A percentile compares a stretch with the other conserved stretches of the same genome.
These are phyloP conservation scores for Holcopasites calliopsidis DNA, from an alignment of 1,140 invertebrate genomes.

Conservation along the genomic window DNA sequence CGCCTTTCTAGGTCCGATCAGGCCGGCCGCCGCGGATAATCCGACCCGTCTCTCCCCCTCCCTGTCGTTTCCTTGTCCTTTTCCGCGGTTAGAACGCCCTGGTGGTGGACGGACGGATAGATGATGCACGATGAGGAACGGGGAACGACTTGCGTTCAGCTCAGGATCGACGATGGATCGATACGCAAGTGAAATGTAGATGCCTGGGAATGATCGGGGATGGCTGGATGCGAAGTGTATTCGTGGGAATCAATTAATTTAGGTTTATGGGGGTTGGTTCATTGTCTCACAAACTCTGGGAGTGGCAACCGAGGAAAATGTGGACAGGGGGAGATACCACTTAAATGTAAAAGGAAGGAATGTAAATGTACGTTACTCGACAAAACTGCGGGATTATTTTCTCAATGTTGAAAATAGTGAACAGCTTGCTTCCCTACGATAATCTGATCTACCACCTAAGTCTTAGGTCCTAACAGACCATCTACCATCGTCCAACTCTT, in stretches of 20 bases:
- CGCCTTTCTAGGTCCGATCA: constrained; percentile 48
- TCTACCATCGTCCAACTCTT: neutral
- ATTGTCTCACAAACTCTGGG: too few species aligned
- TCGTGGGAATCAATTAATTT: neutral
- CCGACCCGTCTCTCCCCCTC: constrained; percentile 28
- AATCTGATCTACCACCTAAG: neutral
- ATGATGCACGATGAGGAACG: neutral
- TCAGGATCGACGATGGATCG: neutral
- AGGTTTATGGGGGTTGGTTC: too few species aligned
- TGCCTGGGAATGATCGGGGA: neutral
- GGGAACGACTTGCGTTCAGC: neutral
- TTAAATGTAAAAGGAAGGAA: too few species aligned
- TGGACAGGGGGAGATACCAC: too few species aligned
- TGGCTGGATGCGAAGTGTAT: neutral
- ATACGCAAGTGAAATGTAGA: constrained; percentile 18
- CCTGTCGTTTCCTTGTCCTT: neutral
- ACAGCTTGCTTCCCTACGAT: too few species aligned
- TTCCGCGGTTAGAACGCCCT: neutral
- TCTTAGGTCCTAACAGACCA: too few species aligned
- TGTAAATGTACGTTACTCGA: too few species aligned
- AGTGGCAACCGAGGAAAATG: too few species aligned
- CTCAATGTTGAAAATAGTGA: too few species aligned
- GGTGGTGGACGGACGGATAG: neutral
- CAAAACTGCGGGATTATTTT: too few species aligned
- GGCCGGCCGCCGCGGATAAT: constrained; percentile 55